phyloP scores from a whole-genome alignment of 2,797 vertebrate species.

The Chelmon rostratus region DNA sequence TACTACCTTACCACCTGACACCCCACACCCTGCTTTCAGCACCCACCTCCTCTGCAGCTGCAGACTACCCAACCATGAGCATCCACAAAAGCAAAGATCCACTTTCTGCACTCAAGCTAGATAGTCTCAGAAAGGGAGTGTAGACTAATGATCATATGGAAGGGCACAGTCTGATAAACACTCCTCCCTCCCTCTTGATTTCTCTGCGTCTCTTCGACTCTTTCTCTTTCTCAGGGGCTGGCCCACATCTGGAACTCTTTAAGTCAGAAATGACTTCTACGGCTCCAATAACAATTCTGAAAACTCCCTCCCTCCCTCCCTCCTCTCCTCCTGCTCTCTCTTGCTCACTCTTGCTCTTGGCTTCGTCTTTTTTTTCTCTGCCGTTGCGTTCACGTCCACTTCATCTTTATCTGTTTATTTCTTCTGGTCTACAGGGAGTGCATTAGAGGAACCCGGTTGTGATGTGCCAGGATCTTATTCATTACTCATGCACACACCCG shows the following conservation, averaged over 20 bases:
- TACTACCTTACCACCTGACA: conserved; percentile 79
- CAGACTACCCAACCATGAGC: conserved; percentile 12
- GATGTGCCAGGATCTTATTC: conserved; percentile 81
- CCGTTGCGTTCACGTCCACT: conserved; percentile 65
- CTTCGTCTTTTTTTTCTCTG: conserved; percentile 37
- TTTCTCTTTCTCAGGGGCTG: conserved; percentile 70
- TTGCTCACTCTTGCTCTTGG: conserved; percentile 51
- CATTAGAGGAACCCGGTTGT: conserved; percentile 73
- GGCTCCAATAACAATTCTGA: conserved; percentile 86
- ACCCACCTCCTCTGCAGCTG: not conserved
- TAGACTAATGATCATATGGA: conserved; percentile 52
- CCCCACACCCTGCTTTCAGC: conserved; percentile 65
- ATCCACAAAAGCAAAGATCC: conserved; percentile 18
- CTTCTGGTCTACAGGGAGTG: conserved; percentile 72
- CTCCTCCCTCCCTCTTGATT: conserved; percentile 61
- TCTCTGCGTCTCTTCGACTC: conserved; percentile 39
- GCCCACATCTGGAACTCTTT: conserved; percentile 90
- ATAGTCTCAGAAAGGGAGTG: conserved; percentile 1
- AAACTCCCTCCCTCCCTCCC: conserved; percentile 63
- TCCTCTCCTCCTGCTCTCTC: conserved; percentile 60
- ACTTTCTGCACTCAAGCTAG: conserved; percentile 29
- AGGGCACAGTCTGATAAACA: conserved; percentile 56
- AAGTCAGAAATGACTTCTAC: conserved; percentile 85
- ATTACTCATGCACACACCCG: conserved; percentile 67
- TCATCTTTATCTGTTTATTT: conserved; percentile 82